These are phyloP conservation scores for Lepidocyrtoides sp. DNA, from an alignment of 2,888 invertebrate genomes.

Conservation along the genomic window DNA sequence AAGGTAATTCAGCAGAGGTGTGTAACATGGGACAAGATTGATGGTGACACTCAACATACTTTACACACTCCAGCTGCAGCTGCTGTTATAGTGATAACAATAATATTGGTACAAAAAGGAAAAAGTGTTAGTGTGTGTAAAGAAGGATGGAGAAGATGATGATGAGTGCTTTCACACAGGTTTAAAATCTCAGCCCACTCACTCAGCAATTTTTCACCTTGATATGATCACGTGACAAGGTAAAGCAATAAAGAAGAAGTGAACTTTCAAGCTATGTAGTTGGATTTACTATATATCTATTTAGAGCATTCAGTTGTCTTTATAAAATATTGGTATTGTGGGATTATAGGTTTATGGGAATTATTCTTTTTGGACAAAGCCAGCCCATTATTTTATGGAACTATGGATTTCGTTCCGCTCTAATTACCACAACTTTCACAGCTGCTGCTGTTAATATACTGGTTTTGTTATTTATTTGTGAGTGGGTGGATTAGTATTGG, in stretches of 20 bases:
- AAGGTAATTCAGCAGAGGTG: background rate
- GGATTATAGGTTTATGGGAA: too few species aligned
- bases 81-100: background rate
- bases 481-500: background rate
- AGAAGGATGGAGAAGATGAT: background rate
- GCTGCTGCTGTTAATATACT: background rate
- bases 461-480: background rate
- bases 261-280: background rate
- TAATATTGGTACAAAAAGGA: background rate
- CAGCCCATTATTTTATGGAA: background rate
- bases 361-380: too few species aligned
- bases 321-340: too few species aligned
- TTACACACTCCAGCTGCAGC: background rate
- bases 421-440: background rate
- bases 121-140: background rate
- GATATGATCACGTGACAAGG: background rate
- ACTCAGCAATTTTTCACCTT: background rate
- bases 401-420: constrained; percentile 12
- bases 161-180: background rate
- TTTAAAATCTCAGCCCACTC: background rate
- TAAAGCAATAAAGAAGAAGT: background rate
- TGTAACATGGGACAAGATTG: constrained; percentile 73
- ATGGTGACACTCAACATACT: constrained; percentile 72
- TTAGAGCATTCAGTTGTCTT: too few species aligned
- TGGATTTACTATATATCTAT: too few species aligned